Base-by-base conservation (phyloP, 2,113 vertebrate species). In the Falcunculus frontatus region DNA sequence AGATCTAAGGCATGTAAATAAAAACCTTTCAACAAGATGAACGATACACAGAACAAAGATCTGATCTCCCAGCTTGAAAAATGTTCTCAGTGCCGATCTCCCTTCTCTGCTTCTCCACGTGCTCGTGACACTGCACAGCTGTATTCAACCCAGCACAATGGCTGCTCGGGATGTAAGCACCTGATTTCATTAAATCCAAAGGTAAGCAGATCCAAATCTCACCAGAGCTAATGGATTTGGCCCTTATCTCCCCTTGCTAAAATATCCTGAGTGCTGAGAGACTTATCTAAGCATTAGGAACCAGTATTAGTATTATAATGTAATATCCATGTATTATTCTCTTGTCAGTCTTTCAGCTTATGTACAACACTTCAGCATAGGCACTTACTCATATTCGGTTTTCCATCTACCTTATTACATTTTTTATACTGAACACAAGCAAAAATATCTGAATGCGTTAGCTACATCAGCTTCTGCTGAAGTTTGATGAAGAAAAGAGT, bases 181-280 rank as follows among this genome's bases (percentile, higher is more conserved):
- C 67, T 21, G 33, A 75, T 87, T 91, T 76, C 63, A 32, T 20
- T 46, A 93, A 96, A 95, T 87, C 87, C 90, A 50, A 91, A 96
- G 82, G 94, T 88, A 95, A 96, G 82, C 67, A 88, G 94, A 97
- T 94, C 93, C 89, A 94, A 93, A 95, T 95, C 96, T 89, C 84
- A 79, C 44, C 87, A 87, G 64, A 90, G 63, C 78, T 93, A 96
- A 96, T 88, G 84, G 90, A 94, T 96, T 94, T 94, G 87, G 85
- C 63, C 55, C 82, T 97, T 96, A 96, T 94, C 95, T 93, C 42
- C 92, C 69, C 68, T 67, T 88, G 67, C 72, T 91, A 82, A 95
- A 93, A 59, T 78, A 93, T 82, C 35, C 77, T 13, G 41, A 91
- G 78, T 81, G 46, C 84, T 83, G 88, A 91, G 87, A 90, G 82